Conservation (phyloP, 2,797 vertebrate species). For the Buceros bicornis region DNA sequence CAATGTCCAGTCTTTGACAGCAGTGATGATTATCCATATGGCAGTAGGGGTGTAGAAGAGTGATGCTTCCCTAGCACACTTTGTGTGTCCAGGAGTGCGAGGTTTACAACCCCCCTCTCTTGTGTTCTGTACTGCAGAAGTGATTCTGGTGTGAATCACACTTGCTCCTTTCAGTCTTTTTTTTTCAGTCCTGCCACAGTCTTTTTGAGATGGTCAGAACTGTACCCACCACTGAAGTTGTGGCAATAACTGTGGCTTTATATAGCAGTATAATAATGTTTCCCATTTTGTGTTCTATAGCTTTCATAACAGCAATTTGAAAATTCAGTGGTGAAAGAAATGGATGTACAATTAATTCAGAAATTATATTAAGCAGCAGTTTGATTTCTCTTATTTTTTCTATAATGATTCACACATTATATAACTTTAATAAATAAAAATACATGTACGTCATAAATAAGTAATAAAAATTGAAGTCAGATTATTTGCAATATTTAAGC, state of each 20-base stretch:
- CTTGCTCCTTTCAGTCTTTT: neutral
- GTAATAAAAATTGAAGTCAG: neutral
- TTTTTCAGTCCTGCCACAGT: neutral
- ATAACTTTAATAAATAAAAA: neutral
- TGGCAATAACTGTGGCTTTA: neutral
- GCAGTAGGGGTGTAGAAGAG: neutral
- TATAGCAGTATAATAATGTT: neutral
- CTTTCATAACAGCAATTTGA: neutral
- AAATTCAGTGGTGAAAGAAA: neutral
- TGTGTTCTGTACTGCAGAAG: rapidly evolving
- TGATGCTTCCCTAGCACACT: neutral
- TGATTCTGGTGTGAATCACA: neutral
- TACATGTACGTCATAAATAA: neutral
- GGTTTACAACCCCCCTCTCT: neutral
- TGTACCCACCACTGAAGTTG: neutral
- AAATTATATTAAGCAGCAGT: neutral
- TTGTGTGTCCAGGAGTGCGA: neutral
- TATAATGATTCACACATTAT: neutral
- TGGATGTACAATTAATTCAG: neutral
- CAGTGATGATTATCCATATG: neutral
- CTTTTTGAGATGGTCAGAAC: neutral
- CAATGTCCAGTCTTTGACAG: neutral
- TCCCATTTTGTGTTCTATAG: neutral
- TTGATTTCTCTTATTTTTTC: neutral
- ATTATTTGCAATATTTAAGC: neutral